Evolutionary conservation across 2,797 vertebrate species (phyloP).

Genomic region (Graptemys geographica): DNA sequence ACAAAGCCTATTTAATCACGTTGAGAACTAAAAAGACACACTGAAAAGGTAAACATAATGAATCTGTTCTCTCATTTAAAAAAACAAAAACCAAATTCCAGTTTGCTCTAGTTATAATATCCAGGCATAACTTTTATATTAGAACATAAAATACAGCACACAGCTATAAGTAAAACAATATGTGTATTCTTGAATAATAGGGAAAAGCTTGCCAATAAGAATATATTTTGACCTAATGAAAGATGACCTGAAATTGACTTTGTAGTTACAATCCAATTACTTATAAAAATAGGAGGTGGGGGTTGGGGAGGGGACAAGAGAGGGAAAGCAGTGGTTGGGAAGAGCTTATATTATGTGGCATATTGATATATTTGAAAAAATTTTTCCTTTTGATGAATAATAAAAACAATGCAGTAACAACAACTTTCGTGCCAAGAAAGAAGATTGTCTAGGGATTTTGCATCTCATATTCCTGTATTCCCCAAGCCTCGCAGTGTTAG

Average conservation of each 20-base stretch:
- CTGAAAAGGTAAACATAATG: slow-evolving; percentile 41
- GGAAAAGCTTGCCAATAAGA: slow-evolving; percentile 82
- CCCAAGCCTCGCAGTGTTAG: slow-evolving; percentile 54
- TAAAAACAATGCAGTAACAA: slow-evolving; percentile 71
- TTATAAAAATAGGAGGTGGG: slow-evolving; percentile 78
- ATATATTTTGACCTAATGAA: slow-evolving; percentile 87
- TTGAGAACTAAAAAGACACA: slow-evolving; percentile 35
- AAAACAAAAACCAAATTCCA: slow-evolving; percentile 78
- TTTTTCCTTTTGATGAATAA: slow-evolving; percentile 75
- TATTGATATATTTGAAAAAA: slow-evolving; percentile 75
- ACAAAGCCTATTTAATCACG: slow-evolving; percentile 5
- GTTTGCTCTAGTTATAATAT: slow-evolving; percentile 82
- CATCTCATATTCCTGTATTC: slow-evolving; percentile 56
- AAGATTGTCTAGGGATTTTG: slow-evolving; percentile 63
- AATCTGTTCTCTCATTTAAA: slow-evolving; percentile 61
- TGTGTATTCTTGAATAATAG: slow-evolving; percentile 83
- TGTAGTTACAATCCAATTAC: slow-evolving; percentile 86
- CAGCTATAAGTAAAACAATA: slow-evolving; percentile 88
- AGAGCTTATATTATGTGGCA: slow-evolving; percentile 75
- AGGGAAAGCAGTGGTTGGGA: slow-evolving; percentile 83
- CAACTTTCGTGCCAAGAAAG: slow-evolving; percentile 61
- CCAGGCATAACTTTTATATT: slow-evolving; percentile 86
- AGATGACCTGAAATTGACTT: slow-evolving; percentile 91
- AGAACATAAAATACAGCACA: slow-evolving; percentile 84
- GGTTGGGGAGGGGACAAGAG: slow-evolving; percentile 38